Conservation (phyloP, 1,140 invertebrate species). For the Cyclargus thomasi region DNA sequence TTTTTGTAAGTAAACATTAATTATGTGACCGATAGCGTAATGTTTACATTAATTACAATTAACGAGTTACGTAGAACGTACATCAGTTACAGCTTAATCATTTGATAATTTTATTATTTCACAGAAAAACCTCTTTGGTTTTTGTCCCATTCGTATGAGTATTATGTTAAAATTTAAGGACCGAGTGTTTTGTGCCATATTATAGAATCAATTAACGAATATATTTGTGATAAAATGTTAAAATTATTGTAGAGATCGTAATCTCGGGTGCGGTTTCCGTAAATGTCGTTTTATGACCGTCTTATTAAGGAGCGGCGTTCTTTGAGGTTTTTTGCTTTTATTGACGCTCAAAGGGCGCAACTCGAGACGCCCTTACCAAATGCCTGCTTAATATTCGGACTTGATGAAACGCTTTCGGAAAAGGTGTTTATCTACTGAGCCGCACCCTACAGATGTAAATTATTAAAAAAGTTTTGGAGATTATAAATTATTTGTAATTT, state of each 20-base stretch:
- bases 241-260: constrained; percentile 3
- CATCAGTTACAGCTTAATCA: neutral
- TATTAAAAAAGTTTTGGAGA: too few species aligned
- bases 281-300: neutral
- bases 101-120: neutral
- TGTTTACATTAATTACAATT: neutral
- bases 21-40: neutral
- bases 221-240: constrained; percentile 3
- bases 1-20: neutral
- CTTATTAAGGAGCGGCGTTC: constrained; percentile 3
- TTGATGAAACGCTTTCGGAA: too few species aligned
- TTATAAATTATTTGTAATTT: neutral
- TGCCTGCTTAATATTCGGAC: too few species aligned
- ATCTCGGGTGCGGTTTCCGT: neutral
- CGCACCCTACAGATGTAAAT: too few species aligned
- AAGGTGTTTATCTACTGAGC: too few species aligned
- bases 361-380: neutral
- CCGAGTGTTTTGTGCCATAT: neutral
- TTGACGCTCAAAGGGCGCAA: neutral
- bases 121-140: neutral
- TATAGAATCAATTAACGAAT: constrained; percentile 12
- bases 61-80: neutral
- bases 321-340: neutral
- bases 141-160: too few species aligned
- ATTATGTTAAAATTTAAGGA: neutral